phyloP scores from a whole-genome alignment of 1,140 invertebrate genomes.

The Telenomus remus region DNA sequence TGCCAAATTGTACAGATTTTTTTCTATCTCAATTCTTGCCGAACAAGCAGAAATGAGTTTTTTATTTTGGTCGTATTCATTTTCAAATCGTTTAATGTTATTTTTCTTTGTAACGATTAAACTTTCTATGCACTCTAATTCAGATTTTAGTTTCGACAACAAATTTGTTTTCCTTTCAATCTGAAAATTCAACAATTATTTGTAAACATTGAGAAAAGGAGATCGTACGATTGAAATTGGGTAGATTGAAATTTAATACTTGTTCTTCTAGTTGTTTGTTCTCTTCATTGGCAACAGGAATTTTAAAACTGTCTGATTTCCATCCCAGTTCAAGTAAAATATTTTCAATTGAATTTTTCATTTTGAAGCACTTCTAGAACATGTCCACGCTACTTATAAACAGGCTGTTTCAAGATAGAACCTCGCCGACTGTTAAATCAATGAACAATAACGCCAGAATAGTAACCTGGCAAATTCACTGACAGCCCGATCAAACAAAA shows the following conservation, averaged over 20 bases:
- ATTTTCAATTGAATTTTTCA: slow-evolving; percentile 74
- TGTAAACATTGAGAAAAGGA: no score
- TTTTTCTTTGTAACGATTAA: slow-evolving; percentile 61
- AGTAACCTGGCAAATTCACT: no score
- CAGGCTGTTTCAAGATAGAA: no score
- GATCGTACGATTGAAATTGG: no score
- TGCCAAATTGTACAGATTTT: slow-evolving; percentile 76
- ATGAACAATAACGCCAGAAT: no score
- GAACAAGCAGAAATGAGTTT: slow-evolving; percentile 78
- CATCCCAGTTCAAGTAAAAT: slow-evolving; percentile 82
- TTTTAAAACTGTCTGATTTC: slow-evolving; percentile 80
- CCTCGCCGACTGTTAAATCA: no score
- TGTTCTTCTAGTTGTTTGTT: slow-evolving; percentile 80
- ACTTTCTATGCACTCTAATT: slow-evolving; percentile 61
- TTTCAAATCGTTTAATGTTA: slow-evolving; percentile 55
- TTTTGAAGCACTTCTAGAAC: slow-evolving; percentile 25
- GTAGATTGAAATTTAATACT: slow-evolving; percentile 64
- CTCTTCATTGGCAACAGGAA: slow-evolving; percentile 83
- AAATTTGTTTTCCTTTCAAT: slow-evolving; percentile 66
- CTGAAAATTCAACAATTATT: no score
- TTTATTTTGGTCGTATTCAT: slow-evolving; percentile 67
- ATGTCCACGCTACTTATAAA: no score
- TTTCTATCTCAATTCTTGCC: slow-evolving; percentile 79
- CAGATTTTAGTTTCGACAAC: slow-evolving; percentile 55
- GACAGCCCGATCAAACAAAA: no score